Percentiles rank a stretch among this genome's conserved stretches.
Evolutionary conservation across 1,140 invertebrate genomes (phyloP).

Genomic region (Druon quercuslanigerum): DNA sequence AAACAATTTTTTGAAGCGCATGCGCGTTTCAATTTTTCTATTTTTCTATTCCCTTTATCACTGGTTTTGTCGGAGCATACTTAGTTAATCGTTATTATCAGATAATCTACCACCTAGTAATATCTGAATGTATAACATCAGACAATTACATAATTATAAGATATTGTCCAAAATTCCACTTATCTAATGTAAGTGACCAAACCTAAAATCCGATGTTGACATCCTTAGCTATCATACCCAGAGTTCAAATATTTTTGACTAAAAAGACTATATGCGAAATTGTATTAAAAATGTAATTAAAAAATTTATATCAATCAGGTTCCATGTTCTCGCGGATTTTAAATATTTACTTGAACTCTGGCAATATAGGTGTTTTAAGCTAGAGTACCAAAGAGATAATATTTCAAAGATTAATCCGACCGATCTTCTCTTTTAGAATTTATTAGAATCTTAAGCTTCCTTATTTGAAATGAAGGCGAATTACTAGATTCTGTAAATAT

Average conservation of each 20-base stretch:
- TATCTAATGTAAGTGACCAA: constrained; percentile 35
- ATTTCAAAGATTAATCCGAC: too few relatives aligned
- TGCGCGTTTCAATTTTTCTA: constrained; percentile 7
- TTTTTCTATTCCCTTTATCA: neutral
- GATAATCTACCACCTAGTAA: constrained; percentile 9
- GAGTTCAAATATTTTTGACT: neutral
- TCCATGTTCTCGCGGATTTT: too few relatives aligned
- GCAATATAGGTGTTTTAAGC: too few relatives aligned
- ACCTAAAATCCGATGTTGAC: constrained; percentile 33
- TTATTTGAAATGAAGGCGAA: too few relatives aligned
- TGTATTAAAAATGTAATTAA: too few relatives aligned
- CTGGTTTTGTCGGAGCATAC: neutral
- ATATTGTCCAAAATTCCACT: constrained; percentile 62
- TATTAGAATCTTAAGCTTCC: too few relatives aligned
- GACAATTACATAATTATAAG: constrained; percentile 53
- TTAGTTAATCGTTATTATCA: constrained; percentile 21
- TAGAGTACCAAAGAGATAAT: too few relatives aligned
- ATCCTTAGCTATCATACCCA: constrained; percentile 7
- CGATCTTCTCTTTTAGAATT: too few relatives aligned
- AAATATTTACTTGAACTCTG: too few relatives aligned
- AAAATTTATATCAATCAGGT: too few relatives aligned
- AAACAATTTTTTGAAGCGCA: neutral
- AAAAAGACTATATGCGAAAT: neutral
- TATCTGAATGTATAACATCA: constrained; percentile 36
- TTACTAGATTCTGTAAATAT: too few relatives aligned